Base-by-base conservation (phyloP, 35 echinoderm and acorn worm species). In the Holothuria glaberrima region DNA sequence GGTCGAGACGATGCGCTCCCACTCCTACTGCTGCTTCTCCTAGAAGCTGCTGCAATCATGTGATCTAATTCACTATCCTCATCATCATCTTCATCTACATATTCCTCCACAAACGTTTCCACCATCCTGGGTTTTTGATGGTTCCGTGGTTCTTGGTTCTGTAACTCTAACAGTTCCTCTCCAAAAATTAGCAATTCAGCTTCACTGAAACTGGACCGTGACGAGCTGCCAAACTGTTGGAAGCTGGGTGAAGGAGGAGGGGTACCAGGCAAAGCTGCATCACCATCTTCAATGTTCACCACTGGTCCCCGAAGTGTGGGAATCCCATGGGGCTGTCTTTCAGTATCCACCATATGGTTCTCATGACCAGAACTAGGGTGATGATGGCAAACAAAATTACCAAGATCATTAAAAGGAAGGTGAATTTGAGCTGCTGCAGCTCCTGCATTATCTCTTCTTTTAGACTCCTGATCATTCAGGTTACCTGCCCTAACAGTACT, bases 201-300 rank as follows among this genome's bases (percentile, higher is more conserved):
- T 71, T 71, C 85, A 50, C 85, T 71, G n/a, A 87, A 87, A 70
- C 61, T 87, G 18, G 85, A 83, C 22, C 71, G 70, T 19, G 88
- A 75, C 0, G 89, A 91, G 0, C 29, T 38, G 34, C 60, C 89
- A 48, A 56, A 31, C 6, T 68, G 59, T 21, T 68, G 86, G 31
- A 46, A 82, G 21, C 70, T 89, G 12, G 86, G 92, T 14, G 92
- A 89, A 58, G 92, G 92, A 12, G 92, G 92, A 21, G 86, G 87
- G 7, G 92, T 93, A 24, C 75, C 59, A 36, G 92, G 86, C n/a
- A 83, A 7, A 78, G 74, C 21, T 26, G 38, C 44, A 52, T 78
- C 74, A 12, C 74, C 74, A n/a, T 48, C 41, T 35, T 84, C 54
- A 20, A 84, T 84, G 31, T 84, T 84, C 10, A 84, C 80, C 80